These are phyloP conservation scores for Spinus pinus DNA, from an alignment of 2,797 vertebrate genomes.

Conservation along the genomic window DNA sequence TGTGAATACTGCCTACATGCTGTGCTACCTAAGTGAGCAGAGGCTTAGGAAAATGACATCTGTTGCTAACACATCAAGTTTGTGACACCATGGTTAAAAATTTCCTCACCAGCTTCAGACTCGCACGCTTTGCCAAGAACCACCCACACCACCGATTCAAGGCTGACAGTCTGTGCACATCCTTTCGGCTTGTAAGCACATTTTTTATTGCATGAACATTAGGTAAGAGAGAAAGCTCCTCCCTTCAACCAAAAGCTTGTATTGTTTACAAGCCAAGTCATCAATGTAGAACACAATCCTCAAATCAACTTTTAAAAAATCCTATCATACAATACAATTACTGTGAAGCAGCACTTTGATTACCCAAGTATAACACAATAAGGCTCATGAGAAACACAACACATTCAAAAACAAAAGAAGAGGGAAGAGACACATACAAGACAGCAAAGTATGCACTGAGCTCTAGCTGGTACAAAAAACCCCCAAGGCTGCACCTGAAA, in stretches of 20 bases:
- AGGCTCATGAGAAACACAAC: not conserved
- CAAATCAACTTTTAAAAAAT: not conserved
- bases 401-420: not conserved
- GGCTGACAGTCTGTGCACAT: slow-evolving; percentile 23
- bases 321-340: not conserved
- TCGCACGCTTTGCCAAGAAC: slow-evolving; percentile 21
- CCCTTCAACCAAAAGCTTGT: not conserved
- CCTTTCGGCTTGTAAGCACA: slow-evolving; percentile 3
- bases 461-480: not conserved
- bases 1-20: not conserved
- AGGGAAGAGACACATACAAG: not conserved
- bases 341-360: not conserved
- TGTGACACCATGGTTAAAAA: slow-evolving; percentile 42
- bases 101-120: slow-evolving; percentile 33
- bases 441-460: not conserved
- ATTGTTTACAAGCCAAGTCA: not conserved
- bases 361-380: not conserved
- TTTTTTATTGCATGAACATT: slow-evolving; percentile 14
- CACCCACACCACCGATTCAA: slow-evolving; percentile 32
- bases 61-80: slow-evolving; percentile 53
- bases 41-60: slow-evolving; percentile 47
- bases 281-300: not conserved
- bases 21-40: slow-evolving; percentile 20
- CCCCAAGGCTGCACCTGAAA: not conserved
- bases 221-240: slow-evolving; percentile 2